A percentile compares a stretch with the other conserved stretches of the same genome.
These are phyloP conservation scores for Prunella himalayana DNA, from an alignment of 2,113 vertebrate genomes.

Conservation along the genomic window DNA sequence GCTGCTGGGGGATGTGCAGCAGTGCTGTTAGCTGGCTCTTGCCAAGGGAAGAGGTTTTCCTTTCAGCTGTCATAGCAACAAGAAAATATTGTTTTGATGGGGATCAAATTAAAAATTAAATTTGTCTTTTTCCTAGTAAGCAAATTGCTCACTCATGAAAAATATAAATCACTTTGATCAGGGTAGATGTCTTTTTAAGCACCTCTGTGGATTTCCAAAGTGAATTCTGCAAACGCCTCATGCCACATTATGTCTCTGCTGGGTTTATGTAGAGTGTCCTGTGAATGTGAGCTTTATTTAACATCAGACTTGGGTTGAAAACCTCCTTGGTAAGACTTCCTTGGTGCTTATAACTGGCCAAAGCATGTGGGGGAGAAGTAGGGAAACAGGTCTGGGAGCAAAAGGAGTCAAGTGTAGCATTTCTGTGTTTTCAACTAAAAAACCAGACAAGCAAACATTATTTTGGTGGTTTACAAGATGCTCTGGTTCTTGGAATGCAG, in stretches of 20 bases:
- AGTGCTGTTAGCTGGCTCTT: not conserved
- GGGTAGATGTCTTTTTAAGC: not conserved
- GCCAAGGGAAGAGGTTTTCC: slow-evolving; percentile 1
- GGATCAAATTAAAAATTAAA: slow-evolving; percentile 47
- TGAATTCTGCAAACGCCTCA: not conserved
- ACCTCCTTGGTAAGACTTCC: not conserved
- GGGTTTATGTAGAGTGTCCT: not conserved
- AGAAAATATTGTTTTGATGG: slow-evolving; percentile 52
- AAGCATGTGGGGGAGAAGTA: not conserved
- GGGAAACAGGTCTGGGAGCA: not conserved
- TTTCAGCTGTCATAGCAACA: slow-evolving; percentile 53
- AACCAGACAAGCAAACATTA: not conserved
- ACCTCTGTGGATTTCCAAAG: not conserved
- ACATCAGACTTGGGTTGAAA: not conserved
- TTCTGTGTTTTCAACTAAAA: not conserved
- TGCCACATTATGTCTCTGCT: not conserved
- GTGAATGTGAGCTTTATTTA: not conserved
- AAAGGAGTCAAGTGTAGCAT: not conserved
- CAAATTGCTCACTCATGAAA: slow-evolving; percentile 41
- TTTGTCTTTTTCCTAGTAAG: slow-evolving; percentile 44
- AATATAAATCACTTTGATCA: not conserved
- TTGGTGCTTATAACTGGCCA: not conserved
- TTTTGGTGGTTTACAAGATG: not conserved
- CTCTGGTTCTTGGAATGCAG: not conserved
- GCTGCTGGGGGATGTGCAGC: not conserved